Evolutionary conservation across 2,113 vertebrate genomes (phyloP).

Genomic region (Atherinomorus stipes): DNA sequence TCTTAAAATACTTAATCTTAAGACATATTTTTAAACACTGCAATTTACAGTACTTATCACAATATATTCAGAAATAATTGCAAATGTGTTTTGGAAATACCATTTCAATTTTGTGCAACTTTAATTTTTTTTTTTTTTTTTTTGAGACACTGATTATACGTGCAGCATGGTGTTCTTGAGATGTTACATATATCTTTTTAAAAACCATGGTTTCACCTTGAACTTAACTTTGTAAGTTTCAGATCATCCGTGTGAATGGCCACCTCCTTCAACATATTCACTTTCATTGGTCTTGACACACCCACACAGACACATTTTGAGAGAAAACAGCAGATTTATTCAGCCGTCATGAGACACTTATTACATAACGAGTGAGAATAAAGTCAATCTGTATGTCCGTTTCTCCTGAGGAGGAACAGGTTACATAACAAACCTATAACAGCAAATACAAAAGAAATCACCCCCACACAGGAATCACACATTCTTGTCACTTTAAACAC

Average conservation of each 20-base stretch:
- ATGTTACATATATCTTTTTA: no score
- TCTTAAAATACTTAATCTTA: not conserved
- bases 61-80: no score
- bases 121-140: no score
- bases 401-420: constrained; percentile 12
- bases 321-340: constrained; percentile 52
- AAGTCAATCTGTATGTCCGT: constrained; percentile 16
- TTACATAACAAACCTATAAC: constrained; percentile 22
- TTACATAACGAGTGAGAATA: constrained; percentile 33
- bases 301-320: not conserved
- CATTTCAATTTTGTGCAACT: no score
- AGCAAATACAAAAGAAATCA: not conserved
- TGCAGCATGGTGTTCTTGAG: no score
- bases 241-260: not conserved
- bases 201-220: no score
- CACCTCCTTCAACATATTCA: not conserved
- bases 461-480: not conserved
- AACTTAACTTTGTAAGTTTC: not conserved
- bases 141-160: no score
- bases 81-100: no score
- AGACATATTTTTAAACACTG: no score
- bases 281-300: not conserved
- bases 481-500: not conserved
- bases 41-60: no score
- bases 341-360: constrained; percentile 16